Evolutionary conservation across 1,140 invertebrate species (phyloP), one percentile per base, ranked within the genome.

Genomic region (Brachionus koreanus): DNA sequence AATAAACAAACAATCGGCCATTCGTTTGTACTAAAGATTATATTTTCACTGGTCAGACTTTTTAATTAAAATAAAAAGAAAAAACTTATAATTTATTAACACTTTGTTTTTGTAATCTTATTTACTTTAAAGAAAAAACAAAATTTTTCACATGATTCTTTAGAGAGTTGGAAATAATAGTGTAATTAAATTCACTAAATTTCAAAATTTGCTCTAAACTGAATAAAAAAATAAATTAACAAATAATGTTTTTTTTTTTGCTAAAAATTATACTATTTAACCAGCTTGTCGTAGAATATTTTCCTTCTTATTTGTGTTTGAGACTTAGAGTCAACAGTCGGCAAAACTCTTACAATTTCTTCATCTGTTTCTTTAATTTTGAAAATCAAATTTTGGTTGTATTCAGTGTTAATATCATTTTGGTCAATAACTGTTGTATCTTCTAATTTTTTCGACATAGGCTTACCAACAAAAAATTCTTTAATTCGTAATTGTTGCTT

Each of bases 281-380:
- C 84, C 2, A 88, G 65, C 72, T 84, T 85, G 3, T 88, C 86
- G 52, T 87, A 82, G 5, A 87, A 85, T 82, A 88, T 87, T 83
- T 85, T 86, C 81, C 83, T 84, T 46, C 87, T 83, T 6, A 87
- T 86, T 42, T 84, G 69, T 83, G 84, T 82, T 84, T 88, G 87
- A 52, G 87, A 84, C 75, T 86, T 84, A 25, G 84, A 84, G 79
- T 88, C 87, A 6, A 88, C 84, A 13, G 85, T 83, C n/a, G 87
- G 87, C n/a, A 88, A 82, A 25, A 83, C 35, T 49, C 65, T 39
- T 16, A 83, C 79, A 52, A 83, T 67, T n/a, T 67, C 42, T 35
- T 63, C 37, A 23, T 81, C 33, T 39, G 33, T 49, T 69, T 69
- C 77, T 69, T 49, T 69, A 37, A 81, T 57, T 52, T 65, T 65